Percentiles rank a stretch among this genome's conserved stretches.
Evolutionary conservation across 2,113 vertebrate genomes (phyloP).

Genomic region (Paramormyrops kingsleyae): DNA sequence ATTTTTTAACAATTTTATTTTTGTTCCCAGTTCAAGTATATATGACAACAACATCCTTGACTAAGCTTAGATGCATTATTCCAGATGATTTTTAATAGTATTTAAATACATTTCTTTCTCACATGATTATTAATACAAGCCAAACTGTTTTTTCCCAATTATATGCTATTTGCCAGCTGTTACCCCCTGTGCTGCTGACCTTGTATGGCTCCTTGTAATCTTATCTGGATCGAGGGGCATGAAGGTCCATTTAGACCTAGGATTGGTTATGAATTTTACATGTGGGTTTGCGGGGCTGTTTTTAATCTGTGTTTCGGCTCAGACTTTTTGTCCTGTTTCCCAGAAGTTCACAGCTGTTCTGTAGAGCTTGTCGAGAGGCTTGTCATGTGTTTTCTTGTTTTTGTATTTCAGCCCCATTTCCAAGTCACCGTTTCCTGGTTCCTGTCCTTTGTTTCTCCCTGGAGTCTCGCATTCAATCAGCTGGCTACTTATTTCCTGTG

Average conservation of each 20-base stretch:
- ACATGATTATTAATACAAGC: background rate
- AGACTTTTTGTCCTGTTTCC: background rate
- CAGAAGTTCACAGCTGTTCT: background rate
- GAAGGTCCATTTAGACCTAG: background rate
- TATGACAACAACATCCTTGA: constrained; percentile 23
- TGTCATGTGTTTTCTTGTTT: background rate
- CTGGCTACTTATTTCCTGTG: background rate
- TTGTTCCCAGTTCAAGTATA: background rate
- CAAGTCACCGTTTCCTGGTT: background rate
- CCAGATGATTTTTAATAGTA: background rate
- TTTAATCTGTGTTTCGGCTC: background rate
- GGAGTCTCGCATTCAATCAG: background rate
- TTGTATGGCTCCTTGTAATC: background rate
- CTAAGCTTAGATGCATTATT: background rate
- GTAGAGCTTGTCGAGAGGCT: background rate
- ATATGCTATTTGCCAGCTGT: background rate
- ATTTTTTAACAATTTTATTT: constrained; percentile 13
- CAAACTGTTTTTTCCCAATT: background rate
- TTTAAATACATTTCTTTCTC: background rate
- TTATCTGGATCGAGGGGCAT: background rate
- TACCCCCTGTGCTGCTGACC: background rate
- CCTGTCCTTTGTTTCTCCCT: background rate
- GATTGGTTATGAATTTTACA: background rate
- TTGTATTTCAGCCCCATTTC: background rate
- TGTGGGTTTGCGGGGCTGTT: background rate